Evolutionary conservation across 2,113 vertebrate genomes (phyloP).

Genomic region (Trogon melanurus): DNA sequence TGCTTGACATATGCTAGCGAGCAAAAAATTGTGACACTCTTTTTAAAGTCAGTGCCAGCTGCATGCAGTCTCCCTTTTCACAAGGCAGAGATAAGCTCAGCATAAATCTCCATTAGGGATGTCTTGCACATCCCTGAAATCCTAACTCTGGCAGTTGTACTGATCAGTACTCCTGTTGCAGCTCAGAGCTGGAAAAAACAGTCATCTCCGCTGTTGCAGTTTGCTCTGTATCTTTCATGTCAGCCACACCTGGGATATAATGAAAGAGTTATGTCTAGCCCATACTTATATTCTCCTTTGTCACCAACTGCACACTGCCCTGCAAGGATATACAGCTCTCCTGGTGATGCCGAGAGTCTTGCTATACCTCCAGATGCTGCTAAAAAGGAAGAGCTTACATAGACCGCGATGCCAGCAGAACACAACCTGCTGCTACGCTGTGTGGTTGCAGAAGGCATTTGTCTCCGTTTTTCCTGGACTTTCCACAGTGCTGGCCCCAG

Average conservation of each 20-base stretch:
- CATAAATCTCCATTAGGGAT: conserved; percentile 20
- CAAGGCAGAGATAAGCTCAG: neutral
- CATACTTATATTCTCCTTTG: neutral
- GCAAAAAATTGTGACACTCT: neutral
- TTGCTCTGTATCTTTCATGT: neutral
- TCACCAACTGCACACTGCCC: neutral
- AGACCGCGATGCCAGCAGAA: neutral
- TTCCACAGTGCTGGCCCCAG: neutral
- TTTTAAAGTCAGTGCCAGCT: neutral
- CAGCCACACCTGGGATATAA: conserved; percentile 25
- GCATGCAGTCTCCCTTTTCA: neutral
- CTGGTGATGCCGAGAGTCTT: neutral
- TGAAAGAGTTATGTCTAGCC: neutral
- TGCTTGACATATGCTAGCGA: accelerated
- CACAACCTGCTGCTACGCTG: neutral
- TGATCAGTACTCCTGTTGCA: neutral
- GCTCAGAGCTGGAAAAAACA: conserved; percentile 2
- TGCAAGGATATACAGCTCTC: neutral
- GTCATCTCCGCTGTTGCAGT: neutral
- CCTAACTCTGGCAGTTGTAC: neutral
- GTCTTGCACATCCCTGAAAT: neutral
- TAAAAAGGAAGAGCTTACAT: neutral
- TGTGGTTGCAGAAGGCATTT: neutral
- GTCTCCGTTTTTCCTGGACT: neutral
- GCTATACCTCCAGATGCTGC: neutral